Base-by-base conservation (phyloP, 2,888 invertebrate species). In the Trissolcus japonicus region DNA sequence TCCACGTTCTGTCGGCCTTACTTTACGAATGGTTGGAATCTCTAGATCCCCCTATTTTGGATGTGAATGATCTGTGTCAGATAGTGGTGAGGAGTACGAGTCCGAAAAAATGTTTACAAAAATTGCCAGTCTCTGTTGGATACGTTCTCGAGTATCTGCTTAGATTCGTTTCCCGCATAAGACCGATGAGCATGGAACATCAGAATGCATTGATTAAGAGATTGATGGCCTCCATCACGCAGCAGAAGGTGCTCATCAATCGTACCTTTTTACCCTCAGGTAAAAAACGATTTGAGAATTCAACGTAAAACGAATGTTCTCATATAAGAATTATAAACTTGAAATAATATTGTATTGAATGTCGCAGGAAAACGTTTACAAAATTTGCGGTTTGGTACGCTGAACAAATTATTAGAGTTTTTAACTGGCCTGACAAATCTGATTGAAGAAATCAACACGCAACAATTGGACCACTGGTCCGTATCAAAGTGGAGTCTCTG, bases 11-110 rank as follows among this genome's bases (percentile, higher is more conserved):
- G 46, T 90, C 93, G 0, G 91, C 91, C 0, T 87, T 96, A 4
- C 88, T 95, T 43, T 94, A 93, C 87, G 93, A 94, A 80, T 96
- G 95, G 95, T 86, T 96, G 62, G 95, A 95, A 84, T 92, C 92
- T 17, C 89, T 96, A 54, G 93, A 94, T 90, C 91, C 91, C 65
- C 94, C 94, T 0, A 89, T 95, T 35, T 86, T 95, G 16, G 91
- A 92, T 78, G 89, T 92, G 21, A 93, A 94, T 61, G 93, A 94
- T 84, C 90, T 95, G 51, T 92, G 93, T 65, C 90, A 91, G 61
- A 92, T 95, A 60, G 93, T 95, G 0, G 91, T 91, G 0, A 88
- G 92, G 74, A 91, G 92, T 13, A 91, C 92, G 51, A 91, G 92
- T 78, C 91, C 93, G 0, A 91, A 92, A 68, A 88, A 91, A 2